These are phyloP conservation scores for Ennomos quercinarius DNA, from an alignment of 2,888 invertebrate genomes.

Conservation along the genomic window DNA sequence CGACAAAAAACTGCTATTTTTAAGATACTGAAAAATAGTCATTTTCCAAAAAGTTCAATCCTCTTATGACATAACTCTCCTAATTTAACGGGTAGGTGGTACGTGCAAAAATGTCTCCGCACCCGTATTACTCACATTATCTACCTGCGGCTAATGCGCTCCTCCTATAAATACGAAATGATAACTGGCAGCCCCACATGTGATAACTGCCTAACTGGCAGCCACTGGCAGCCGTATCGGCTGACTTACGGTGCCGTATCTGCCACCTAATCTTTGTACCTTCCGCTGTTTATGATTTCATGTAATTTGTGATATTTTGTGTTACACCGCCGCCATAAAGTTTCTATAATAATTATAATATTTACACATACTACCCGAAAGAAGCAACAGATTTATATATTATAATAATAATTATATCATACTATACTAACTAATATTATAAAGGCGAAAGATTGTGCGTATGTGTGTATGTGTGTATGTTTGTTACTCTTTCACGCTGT, in stretches of 20 bases:
- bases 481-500: too few relatives aligned
- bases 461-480: too few relatives aligned
- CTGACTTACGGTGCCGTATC: conserved; percentile 25
- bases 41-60: too few relatives aligned
- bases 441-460: too few relatives aligned
- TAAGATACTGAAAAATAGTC: too few relatives aligned
- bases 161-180: conserved; percentile 73
- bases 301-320: conserved; percentile 7
- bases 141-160: conserved; percentile 68
- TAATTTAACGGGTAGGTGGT: conserved; percentile 41
- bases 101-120: conserved; percentile 72
- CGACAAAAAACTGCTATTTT: too few relatives aligned
- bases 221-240: conserved; percentile 9
- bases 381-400: too few relatives aligned
- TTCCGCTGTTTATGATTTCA: conserved; percentile 25
- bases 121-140: conserved; percentile 74
- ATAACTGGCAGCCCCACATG: conserved; percentile 49
- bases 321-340: not conserved
- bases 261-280: conserved; percentile 17
- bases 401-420: too few relatives aligned
- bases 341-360: too few relatives aligned
- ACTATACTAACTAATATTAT: too few relatives aligned
- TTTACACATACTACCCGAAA: too few relatives aligned
- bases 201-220: conserved; percentile 19
- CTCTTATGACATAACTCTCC: conserved; percentile 36